Evolutionary conservation across 1,140 invertebrate genomes (phyloP).

Genomic region (Eumaeus atala): DNA sequence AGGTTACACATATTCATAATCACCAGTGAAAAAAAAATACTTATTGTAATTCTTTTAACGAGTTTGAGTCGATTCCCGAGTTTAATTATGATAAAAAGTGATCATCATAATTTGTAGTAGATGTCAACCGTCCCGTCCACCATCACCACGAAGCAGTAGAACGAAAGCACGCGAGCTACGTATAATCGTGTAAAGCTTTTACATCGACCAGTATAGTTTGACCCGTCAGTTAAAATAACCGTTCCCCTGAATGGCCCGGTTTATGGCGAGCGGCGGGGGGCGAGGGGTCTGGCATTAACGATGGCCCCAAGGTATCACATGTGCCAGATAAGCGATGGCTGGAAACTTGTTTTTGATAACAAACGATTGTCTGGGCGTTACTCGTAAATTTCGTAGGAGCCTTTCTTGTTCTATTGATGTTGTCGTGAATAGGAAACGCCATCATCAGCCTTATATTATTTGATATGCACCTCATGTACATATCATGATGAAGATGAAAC

Average conservation of each 20-base stretch:
- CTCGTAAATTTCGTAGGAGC: background rate
- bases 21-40: too few relatives aligned
- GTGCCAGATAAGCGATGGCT: conserved; percentile 63
- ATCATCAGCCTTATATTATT: too few relatives aligned
- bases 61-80: too few relatives aligned
- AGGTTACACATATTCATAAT: too few relatives aligned
- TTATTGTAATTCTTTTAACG: too few relatives aligned
- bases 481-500: too few relatives aligned
- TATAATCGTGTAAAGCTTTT: conserved; percentile 48
- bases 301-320: conserved; percentile 55
- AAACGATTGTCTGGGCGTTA: conserved; percentile 45
- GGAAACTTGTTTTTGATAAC: conserved; percentile 65
- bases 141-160: conserved; percentile 64
- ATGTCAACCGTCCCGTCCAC: conserved; percentile 45
- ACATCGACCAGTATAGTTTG: conserved; percentile 41
- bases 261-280: conserved; percentile 40
- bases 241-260: conserved; percentile 49
- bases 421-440: conserved; percentile 10
- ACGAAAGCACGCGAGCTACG: conserved; percentile 50
- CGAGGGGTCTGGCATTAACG: conserved; percentile 22
- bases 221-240: conserved; percentile 33
- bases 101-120: conserved; percentile 27
- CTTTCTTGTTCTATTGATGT: background rate
- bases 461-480: too few relatives aligned
- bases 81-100: conserved; percentile 17